Percentiles rank a stretch among this genome's conserved stretches.
phyloP scores from a whole-genome alignment of 2,888 invertebrate genomes.

The Orthonevra nobilis region DNA sequence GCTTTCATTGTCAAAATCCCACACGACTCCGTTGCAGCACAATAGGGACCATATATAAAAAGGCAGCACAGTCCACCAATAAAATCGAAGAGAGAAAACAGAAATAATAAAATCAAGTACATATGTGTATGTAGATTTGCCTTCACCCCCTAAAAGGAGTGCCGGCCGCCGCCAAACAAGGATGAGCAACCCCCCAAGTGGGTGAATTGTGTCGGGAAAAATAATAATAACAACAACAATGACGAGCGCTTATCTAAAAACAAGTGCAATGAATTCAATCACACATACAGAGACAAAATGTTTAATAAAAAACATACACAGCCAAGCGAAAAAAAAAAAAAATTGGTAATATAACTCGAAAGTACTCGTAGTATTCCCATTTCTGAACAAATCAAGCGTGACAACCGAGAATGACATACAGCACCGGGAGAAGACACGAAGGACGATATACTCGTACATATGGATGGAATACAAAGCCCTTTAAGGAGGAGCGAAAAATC shows the following conservation, averaged over 20 bases:
- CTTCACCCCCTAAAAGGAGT: conserved; percentile 6
- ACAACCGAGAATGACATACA: conserved; percentile 50
- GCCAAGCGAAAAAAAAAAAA: not conserved
- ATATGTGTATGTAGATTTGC: conserved; percentile 41
- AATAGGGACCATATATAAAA: conserved; percentile 54
- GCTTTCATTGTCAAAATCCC: conserved; percentile 57
- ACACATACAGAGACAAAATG: conserved; percentile 39
- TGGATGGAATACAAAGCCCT: not conserved
- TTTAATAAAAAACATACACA: conserved; percentile 36
- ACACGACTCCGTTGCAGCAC: conserved; percentile 21
- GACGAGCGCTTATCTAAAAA: conserved; percentile 50
- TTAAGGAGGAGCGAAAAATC: conserved; percentile 61
- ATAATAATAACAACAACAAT: conserved; percentile 63
- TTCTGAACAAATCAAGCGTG: conserved; percentile 52
- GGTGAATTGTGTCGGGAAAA: conserved; percentile 11
- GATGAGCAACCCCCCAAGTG: not conserved
- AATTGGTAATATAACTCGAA: conserved; percentile 13
- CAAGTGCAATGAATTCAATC: conserved; percentile 70
- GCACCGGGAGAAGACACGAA: not conserved
- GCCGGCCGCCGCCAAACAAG: not conserved
- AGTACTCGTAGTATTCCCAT: conserved; percentile 43
- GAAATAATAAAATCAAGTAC: conserved; percentile 53
- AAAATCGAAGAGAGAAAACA: conserved; percentile 12
- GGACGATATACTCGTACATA: not conserved
- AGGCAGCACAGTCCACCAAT: conserved; percentile 12